A percentile compares a stretch with the other conserved stretches of the same genome.
Evolutionary conservation across 2,797 vertebrate genomes (phyloP).

Genomic region (Gouania willdenowi): DNA sequence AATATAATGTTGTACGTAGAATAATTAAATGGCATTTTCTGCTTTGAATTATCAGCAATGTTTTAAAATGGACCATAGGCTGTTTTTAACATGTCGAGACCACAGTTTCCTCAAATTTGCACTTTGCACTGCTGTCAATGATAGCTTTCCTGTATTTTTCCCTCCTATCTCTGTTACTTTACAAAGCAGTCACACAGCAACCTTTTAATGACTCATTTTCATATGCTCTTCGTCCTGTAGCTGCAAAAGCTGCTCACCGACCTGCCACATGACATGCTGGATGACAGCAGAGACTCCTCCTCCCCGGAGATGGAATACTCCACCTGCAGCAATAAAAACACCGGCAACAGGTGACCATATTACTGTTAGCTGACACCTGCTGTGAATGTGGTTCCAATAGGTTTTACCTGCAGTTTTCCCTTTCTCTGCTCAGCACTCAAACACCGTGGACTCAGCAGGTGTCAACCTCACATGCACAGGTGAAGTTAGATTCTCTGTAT

Average conservation of each 20-base stretch:
- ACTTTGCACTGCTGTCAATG: background rate
- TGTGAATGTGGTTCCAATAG: background rate
- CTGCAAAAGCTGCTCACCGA: conserved; percentile 91
- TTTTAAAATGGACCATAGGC: too few relatives aligned
- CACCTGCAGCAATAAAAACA: conserved; percentile 72
- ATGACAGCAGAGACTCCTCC: conserved; percentile 87
- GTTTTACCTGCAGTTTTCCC: background rate
- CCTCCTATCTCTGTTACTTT: conserved; percentile 22
- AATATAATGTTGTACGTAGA: too few relatives aligned
- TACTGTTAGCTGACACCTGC: background rate
- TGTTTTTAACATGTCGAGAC: too few relatives aligned
- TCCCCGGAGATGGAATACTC: conserved; percentile 78
- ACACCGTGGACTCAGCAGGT: conserved; percentile 72
- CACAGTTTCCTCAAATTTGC: too few relatives aligned
- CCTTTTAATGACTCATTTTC: conserved; percentile 56
- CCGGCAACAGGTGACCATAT: conserved; percentile 73
- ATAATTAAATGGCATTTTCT: too few relatives aligned
- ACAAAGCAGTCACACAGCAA: conserved; percentile 43
- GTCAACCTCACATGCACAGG: conserved; percentile 71
- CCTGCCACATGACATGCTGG: conserved; percentile 96
- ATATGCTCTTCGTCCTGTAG: conserved; percentile 67
- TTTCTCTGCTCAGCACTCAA: conserved; percentile 59
- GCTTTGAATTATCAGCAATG: too few relatives aligned
- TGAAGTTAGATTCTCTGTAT: conserved; percentile 27
- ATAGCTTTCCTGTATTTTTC: conserved; percentile 3